These are phyloP conservation scores for Hirtodrosophila trivittata DNA, from an alignment of 2,888 invertebrate species.

Conservation along the genomic window DNA sequence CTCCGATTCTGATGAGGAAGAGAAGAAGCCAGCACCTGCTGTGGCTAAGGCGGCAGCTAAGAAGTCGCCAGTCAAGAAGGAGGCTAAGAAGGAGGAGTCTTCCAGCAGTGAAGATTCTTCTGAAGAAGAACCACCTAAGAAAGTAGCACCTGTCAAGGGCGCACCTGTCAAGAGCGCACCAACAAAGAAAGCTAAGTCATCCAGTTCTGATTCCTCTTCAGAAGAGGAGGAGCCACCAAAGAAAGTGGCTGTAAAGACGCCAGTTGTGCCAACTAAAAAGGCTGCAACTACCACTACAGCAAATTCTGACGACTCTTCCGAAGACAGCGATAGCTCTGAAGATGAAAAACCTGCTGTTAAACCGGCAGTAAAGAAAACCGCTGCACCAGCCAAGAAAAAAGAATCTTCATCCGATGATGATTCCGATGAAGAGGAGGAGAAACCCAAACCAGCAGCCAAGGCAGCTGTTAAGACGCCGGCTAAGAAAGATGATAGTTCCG, in stretches of 20 bases:
- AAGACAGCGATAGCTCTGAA: constrained; percentile 69
- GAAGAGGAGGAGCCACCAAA: constrained; percentile 75
- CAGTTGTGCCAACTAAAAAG: constrained; percentile 30
- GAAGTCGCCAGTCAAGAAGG: too few relatives aligned
- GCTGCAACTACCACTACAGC: too few relatives aligned
- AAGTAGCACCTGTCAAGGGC: constrained; percentile 24
- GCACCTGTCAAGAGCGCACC: constrained; percentile 47
- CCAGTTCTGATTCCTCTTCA: constrained; percentile 83
- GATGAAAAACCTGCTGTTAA: constrained; percentile 70
- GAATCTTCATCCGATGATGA: constrained; percentile 72
- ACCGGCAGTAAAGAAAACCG: constrained; percentile 67
- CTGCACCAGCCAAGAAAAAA: constrained; percentile 75
- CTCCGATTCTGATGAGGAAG: constrained; percentile 77
- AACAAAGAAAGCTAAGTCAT: constrained; percentile 51
- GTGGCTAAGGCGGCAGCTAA: constrained; percentile 50
- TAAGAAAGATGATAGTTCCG: constrained; percentile 72
- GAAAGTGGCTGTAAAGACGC: constrained; percentile 42
- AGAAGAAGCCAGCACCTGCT: constrained; percentile 30
- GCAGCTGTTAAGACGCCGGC: constrained; percentile 52
- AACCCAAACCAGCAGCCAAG: constrained; percentile 35
- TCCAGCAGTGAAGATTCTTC: constrained; percentile 84
- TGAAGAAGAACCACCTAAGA: constrained; percentile 75
- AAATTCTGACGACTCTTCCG: constrained; percentile 74
- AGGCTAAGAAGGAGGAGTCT: constrained; percentile 31
- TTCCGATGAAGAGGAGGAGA: constrained; percentile 30